Conservation (phyloP, 1,140 invertebrate species). For the Diachasmimorpha longicaudata region DNA sequence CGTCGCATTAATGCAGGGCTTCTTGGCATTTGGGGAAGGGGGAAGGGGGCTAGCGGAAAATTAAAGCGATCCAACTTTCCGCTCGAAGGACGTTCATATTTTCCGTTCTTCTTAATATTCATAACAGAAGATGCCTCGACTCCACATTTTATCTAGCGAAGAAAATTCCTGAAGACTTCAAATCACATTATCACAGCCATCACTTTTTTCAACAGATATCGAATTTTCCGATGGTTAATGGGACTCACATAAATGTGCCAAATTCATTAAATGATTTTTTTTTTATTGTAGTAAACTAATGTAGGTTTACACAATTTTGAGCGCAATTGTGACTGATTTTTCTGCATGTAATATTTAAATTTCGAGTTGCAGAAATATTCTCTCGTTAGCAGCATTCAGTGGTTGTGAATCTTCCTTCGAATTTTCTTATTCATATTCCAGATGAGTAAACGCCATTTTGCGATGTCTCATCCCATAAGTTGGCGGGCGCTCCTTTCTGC, state of each 20-base stretch:
- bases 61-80: conserved; percentile 47
- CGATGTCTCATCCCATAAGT: neutral
- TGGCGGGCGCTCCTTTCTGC: neutral
- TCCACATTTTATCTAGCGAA: conserved; percentile 14
- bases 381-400: neutral
- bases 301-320: too few relatives aligned
- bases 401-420: neutral
- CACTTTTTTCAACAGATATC: neutral
- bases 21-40: conserved; percentile 29
- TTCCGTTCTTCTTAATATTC: conserved; percentile 47
- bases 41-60: conserved; percentile 51
- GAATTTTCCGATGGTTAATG: too few relatives aligned
- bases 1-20: conserved; percentile 30
- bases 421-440: conserved; percentile 1
- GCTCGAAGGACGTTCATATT: conserved; percentile 40
- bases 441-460: neutral
- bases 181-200: neutral
- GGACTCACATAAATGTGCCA: neutral
- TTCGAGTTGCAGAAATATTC: conserved; percentile 5
- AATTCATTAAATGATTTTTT: neutral
- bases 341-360: too few relatives aligned
- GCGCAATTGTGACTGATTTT: too few relatives aligned
- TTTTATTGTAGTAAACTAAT: too few relatives aligned
- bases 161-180: neutral
- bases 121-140: conserved; percentile 34